These are phyloP conservation scores for Diglossa cyanea DNA, from an alignment of 2,797 vertebrate genomes.

Conservation along the genomic window DNA sequence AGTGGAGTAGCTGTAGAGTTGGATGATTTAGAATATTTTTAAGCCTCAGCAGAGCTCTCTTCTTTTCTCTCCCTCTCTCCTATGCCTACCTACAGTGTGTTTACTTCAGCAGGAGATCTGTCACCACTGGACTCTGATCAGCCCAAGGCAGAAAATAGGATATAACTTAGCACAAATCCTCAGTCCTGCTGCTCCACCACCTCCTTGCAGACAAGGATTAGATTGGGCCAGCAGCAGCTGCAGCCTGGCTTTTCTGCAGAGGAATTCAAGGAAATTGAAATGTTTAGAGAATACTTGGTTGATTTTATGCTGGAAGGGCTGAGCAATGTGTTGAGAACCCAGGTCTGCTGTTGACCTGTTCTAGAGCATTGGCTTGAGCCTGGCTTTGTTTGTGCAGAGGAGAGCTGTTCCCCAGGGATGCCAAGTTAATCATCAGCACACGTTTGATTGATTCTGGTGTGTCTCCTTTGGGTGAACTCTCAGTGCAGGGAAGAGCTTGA, in stretches of 20 bases:
- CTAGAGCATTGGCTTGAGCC: background rate
- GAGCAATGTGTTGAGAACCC: background rate
- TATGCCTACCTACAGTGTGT: background rate
- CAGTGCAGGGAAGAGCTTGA: background rate
- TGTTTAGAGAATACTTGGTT: background rate
- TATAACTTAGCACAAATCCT: constrained; percentile 14
- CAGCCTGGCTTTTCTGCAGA: background rate
- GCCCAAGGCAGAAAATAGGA: background rate
- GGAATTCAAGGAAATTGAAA: background rate
- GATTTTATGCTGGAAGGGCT: background rate
- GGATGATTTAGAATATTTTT: constrained; percentile 48
- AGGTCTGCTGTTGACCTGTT: background rate
- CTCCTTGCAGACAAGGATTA: background rate
- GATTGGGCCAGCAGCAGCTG: background rate
- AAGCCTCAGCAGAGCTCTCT: background rate
- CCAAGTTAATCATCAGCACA: background rate
- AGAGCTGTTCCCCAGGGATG: background rate
- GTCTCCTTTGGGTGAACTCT: background rate
- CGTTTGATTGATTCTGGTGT: background rate
- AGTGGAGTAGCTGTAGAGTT: background rate
- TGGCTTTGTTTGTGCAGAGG: background rate
- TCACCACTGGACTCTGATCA: background rate
- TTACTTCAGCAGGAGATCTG: background rate
- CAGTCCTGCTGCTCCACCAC: background rate
- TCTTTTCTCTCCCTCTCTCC: background rate